phyloP scores from a whole-genome alignment of 2,113 vertebrate species.

The Uria aalge region DNA sequence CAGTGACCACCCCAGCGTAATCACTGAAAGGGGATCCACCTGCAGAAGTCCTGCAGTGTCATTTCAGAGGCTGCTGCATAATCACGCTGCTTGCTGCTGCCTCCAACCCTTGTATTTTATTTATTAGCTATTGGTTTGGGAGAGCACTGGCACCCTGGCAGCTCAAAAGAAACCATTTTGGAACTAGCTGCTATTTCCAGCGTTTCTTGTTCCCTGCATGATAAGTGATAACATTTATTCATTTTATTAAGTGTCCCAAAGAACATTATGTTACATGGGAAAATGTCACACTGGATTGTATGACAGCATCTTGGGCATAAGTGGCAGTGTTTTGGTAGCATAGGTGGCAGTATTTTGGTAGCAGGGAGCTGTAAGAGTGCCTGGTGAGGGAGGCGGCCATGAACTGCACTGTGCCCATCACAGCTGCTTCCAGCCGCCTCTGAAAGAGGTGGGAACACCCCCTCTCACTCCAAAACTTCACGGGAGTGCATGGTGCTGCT shows the following conservation, averaged over 20 bases:
- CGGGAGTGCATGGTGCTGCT: rapidly evolving
- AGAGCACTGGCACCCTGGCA: rapidly evolving
- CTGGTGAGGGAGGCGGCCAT: rapidly evolving
- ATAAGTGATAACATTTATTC: neutral
- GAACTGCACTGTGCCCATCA: rapidly evolving
- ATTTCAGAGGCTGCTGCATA: neutral
- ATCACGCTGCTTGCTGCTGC: neutral
- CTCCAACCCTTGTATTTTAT: rapidly evolving
- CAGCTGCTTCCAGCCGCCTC: neutral
- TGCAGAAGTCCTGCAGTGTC: neutral
- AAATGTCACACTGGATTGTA: rapidly evolving
- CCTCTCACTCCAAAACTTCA: too few species aligned
- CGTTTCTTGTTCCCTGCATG: neutral
- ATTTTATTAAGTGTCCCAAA: neutral
- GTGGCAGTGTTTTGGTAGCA: rapidly evolving
- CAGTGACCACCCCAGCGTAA: neutral
- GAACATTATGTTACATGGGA: neutral
- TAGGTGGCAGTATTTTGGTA: rapidly evolving
- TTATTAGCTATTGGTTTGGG: neutral
- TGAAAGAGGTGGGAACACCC: rapidly evolving
- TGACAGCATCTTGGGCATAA: neutral
- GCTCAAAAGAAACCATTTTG: neutral
- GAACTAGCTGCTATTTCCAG: rapidly evolving
- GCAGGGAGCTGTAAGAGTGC: rapidly evolving
- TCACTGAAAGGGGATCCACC: neutral